Base-by-base conservation (phyloP, 2,888 invertebrate genomes). In the Helobdella robusta region DNA sequence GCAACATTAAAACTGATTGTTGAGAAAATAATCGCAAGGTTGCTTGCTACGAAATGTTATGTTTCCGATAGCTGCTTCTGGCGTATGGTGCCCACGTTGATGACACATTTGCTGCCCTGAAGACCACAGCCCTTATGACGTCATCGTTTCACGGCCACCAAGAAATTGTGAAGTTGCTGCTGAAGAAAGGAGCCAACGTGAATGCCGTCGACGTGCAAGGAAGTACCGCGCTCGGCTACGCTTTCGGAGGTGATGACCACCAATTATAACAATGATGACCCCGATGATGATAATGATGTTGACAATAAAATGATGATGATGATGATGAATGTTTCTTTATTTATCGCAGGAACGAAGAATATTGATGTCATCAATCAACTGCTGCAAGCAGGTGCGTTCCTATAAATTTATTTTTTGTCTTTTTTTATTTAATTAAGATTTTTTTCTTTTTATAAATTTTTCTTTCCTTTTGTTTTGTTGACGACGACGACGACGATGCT, bases 51-150 rank as follows among this genome's bases (percentile, higher is more conserved):
- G n/a, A n/a, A n/a, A n/a, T n/a, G n/a, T n/a, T n/a, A n/a, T n/a
- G n/a, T n/a, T n/a, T n/a, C n/a, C n/a, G n/a, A n/a, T n/a, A 72
- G 71, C 60, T 68, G 8, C 62, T 72, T 52, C 59, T 72, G n/a
- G 64, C 61, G 32, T 44, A 69, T 54, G 67, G 67, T 2, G 70
- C 71, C 2, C 64, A 69, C 35, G 69, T 69, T 4, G 68, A 72
- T 48, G 52, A 50, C 36, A 64, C 72, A 0, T 72, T 72, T 66
- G 72, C 72, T 15, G 46, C 69, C 11, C 69, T 72, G 25, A 69
- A 70, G 52, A 72, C 72, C 23, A 71, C 72, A 11, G 68, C 72
- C 1, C 60, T 72, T 64, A 72, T 72, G 72, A 72, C 72, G 44
- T 67, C 72, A 30, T 59, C 71, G 5, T 72, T 72, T 59, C 72